phyloP scores from a whole-genome alignment of 2,797 vertebrate genomes.

The Psittacula echo region DNA sequence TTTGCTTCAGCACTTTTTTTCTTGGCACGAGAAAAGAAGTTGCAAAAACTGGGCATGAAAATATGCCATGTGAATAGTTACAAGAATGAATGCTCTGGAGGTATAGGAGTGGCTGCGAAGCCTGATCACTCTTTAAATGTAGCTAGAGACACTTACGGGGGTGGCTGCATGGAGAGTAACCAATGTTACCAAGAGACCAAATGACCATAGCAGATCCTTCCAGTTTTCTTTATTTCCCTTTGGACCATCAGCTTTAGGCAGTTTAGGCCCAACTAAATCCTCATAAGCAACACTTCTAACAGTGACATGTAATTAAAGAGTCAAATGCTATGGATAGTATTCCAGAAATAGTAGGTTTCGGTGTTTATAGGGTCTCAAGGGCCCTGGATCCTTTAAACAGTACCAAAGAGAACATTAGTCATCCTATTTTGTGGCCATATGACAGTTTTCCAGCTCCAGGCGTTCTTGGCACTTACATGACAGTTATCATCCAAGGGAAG shows the following conservation, averaged over 20 bases:
- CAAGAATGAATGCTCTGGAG: background rate
- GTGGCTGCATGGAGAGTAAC: background rate
- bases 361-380: background rate
- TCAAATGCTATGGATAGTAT: background rate
- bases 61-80: background rate
- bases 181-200: background rate
- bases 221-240: background rate
- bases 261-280: background rate
- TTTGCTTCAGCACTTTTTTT: background rate
- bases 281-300: background rate
- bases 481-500: background rate
- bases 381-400: background rate
- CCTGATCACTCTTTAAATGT: background rate
- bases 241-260: background rate
- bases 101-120: background rate
- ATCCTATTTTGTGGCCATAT: background rate
- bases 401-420: background rate
- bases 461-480: background rate
- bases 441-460: conserved; percentile 12
- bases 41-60: background rate
- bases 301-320: background rate
- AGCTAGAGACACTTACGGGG: background rate
- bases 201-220: background rate
- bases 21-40: background rate
- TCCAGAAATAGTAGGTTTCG: conserved; percentile 12